Evolutionary conservation across 2,113 vertebrate species (phyloP).

Genomic region (Scytalopus superciliaris): DNA sequence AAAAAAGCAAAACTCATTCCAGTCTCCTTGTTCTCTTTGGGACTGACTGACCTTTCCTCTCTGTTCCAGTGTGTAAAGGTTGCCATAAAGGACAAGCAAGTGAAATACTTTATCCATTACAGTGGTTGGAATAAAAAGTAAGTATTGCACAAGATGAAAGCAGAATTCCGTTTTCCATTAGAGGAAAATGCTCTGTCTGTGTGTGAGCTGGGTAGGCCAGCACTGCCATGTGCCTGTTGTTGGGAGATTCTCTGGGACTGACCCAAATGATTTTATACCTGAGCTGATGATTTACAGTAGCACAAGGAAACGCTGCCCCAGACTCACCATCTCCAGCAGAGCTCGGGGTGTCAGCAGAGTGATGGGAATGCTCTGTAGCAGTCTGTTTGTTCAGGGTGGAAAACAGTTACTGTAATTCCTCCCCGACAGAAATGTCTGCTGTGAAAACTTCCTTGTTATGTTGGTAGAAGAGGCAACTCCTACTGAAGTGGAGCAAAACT

Average conservation of each 20-base stretch:
- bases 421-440: background rate
- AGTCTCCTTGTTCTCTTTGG: background rate
- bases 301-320: background rate
- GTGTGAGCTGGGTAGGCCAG: background rate
- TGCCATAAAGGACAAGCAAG: conserved; percentile 99
- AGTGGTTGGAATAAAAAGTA: conserved; percentile 99
- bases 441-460: background rate
- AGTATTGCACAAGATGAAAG: conserved; percentile 68
- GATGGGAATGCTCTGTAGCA: background rate
- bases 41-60: conserved; percentile 15
- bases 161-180: background rate
- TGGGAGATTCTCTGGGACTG: background rate
- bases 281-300: background rate
- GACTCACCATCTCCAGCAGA: background rate
- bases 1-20: background rate
- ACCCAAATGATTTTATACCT: fast-evolving
- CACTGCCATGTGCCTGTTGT: background rate
- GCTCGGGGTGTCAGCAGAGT: background rate
- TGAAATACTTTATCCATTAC: conserved; percentile 99
- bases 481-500: background rate
- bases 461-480: background rate
- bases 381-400: background rate
- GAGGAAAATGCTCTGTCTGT: background rate
- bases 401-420: background rate
- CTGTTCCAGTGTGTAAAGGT: conserved; percentile 94